phyloP scores from a whole-genome alignment of 92 coral and sea anemone species.

The Epizoanthus stellaris region DNA sequence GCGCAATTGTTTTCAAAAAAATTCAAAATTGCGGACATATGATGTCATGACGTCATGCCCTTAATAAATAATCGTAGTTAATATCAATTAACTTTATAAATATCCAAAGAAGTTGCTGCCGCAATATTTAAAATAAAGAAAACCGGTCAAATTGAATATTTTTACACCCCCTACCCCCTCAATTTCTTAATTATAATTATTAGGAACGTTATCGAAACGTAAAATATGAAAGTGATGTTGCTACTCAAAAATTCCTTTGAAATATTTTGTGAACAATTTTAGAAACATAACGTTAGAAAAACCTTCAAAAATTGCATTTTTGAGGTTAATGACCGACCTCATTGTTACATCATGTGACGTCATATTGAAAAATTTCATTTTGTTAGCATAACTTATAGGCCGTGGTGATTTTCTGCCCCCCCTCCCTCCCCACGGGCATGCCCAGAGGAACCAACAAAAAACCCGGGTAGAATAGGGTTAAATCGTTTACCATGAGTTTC shows the following conservation, averaged over 20 bases:
- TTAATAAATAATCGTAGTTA: background rate
- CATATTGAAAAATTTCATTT: slow-evolving; percentile 4
- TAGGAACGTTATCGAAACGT: background rate
- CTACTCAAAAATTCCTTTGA: background rate
- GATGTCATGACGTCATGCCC: slow-evolving; percentile 13
- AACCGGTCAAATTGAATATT: background rate
- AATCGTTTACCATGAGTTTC: too few species aligned
- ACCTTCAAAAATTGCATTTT: background rate
- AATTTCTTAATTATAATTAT: background rate
- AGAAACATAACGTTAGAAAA: slow-evolving; percentile 1
- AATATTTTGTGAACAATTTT: slow-evolving; percentile 9
- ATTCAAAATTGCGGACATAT: background rate
- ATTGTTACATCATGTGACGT: background rate
- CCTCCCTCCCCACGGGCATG: too few species aligned
- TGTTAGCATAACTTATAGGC: background rate
- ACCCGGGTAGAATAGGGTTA: too few species aligned
- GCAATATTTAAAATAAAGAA: too few species aligned
- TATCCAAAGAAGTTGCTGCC: background rate
- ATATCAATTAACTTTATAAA: slow-evolving; percentile 2
- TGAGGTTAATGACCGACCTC: background rate
- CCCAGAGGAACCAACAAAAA: too few species aligned
- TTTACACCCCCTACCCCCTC: background rate
- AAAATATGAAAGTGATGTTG: background rate
- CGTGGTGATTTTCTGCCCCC: too few species aligned
- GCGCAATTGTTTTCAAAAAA: background rate